These are phyloP conservation scores for Chaenodraco wilsoni DNA, from an alignment of 2,797 vertebrate genomes.

Conservation along the genomic window DNA sequence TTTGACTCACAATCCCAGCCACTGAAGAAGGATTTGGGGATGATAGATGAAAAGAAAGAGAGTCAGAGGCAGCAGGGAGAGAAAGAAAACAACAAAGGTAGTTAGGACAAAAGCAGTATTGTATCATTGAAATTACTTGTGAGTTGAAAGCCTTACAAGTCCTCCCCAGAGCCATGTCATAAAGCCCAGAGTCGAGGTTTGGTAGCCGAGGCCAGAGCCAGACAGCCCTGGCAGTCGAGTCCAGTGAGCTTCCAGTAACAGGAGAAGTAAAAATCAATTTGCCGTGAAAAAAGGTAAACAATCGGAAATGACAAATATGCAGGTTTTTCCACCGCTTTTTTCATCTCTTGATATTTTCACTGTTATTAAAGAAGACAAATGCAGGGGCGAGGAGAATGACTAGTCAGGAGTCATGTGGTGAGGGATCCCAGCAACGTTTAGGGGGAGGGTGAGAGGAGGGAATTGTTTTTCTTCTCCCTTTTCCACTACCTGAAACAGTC, in stretches of 20 bases:
- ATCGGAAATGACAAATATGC: conserved; percentile 87
- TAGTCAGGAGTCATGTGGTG: conserved; percentile 65
- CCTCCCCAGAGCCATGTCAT: conserved; percentile 84
- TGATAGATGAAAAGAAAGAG: conserved; percentile 58
- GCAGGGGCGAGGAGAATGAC: conserved; percentile 64
- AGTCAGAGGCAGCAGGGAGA: conserved; percentile 46
- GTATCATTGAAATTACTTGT: conserved; percentile 85
- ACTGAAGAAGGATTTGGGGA: conserved; percentile 48
- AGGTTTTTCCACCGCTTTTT: conserved; percentile 73
- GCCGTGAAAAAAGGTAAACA: conserved; percentile 88
- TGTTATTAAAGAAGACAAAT: conserved; percentile 80
- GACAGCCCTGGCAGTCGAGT: conserved; percentile 77
- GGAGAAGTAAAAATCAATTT: conserved; percentile 89
- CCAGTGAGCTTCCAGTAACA: conserved; percentile 86
- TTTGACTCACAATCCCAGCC: conserved; percentile 33
- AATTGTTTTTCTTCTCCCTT: conserved; percentile 6
- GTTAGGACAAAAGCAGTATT: conserved; percentile 86
- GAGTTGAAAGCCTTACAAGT: conserved; percentile 86
- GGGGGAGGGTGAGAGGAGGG: conserved; percentile 7
- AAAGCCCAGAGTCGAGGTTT: conserved; percentile 83
- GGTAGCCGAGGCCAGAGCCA: conserved; percentile 76
- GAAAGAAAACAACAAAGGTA: conserved; percentile 81
- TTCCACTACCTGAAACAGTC: conserved; percentile 54
- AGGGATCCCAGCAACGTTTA: conserved; percentile 69
- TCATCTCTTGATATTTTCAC: conserved; percentile 68